Conservation (phyloP, 2,113 vertebrate species). For the Pygoscelis adeliae region DNA sequence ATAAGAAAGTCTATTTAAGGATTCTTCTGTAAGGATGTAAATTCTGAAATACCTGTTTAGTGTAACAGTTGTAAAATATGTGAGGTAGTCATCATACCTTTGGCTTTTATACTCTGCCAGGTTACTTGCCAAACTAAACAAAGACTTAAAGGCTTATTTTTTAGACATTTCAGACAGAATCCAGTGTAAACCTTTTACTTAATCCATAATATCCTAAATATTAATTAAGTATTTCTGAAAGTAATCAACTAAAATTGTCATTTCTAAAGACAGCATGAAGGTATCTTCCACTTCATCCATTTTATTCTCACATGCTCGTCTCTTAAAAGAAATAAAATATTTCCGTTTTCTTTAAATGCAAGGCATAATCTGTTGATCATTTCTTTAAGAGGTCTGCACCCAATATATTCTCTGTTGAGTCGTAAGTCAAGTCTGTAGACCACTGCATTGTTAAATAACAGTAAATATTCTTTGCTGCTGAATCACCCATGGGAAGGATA, state of each 20-base stretch:
- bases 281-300: background rate
- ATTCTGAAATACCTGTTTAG: slow-evolving; percentile 42
- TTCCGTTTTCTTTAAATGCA: background rate
- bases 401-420: background rate
- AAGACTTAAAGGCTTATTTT: slow-evolving; percentile 50
- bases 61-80: slow-evolving; percentile 49
- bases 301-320: rapidly evolving
- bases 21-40: slow-evolving; percentile 31
- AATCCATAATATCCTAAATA: slow-evolving; percentile 1
- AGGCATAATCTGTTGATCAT: background rate
- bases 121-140: slow-evolving; percentile 59
- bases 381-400: background rate
- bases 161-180: slow-evolving; percentile 20
- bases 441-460: background rate
- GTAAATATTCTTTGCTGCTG: background rate
- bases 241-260: background rate
- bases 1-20: slow-evolving; percentile 42
- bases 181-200: slow-evolving; percentile 30
- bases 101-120: slow-evolving; percentile 23
- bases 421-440: background rate
- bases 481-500: background rate
- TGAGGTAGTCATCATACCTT: slow-evolving; percentile 47
- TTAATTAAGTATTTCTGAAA: slow-evolving; percentile 28
- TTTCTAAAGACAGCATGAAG: background rate
- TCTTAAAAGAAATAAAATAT: background rate